phyloP scores from a whole-genome alignment of 2,113 vertebrate species.

The Hirundichthys speculiger region DNA sequence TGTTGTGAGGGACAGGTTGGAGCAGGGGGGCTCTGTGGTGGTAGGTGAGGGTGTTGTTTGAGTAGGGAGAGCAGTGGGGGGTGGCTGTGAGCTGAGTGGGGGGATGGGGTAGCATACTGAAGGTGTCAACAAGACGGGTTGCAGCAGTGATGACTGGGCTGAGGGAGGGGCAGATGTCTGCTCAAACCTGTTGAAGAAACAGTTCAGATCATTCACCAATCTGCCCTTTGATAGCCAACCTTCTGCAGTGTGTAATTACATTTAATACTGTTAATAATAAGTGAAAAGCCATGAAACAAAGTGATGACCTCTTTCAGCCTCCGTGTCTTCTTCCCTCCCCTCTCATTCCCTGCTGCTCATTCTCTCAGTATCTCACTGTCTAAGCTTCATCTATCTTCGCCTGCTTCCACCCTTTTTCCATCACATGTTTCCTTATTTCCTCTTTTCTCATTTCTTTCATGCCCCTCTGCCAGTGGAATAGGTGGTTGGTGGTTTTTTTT shows the following conservation, averaged over 20 bases:
- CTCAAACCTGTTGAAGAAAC: too few species aligned
- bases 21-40: too few species aligned
- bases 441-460: conserved; percentile 25
- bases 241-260: conserved; percentile 27
- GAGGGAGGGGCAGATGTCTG: too few species aligned
- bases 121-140: too few species aligned
- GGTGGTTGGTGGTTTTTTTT: conserved; percentile 33
- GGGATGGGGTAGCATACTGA: too few species aligned
- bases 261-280: conserved; percentile 46
- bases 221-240: background rate
- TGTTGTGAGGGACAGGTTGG: too few species aligned
- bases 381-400: conserved; percentile 40
- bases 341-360: background rate
- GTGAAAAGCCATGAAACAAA: conserved; percentile 43
- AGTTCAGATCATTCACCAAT: too few species aligned
- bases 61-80: too few species aligned
- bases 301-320: conserved; percentile 28
- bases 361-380: conserved; percentile 18
- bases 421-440: conserved; percentile 51
- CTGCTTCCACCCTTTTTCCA: conserved; percentile 23
- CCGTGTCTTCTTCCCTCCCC: conserved; percentile 1
- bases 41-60: too few species aligned
- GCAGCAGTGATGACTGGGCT: too few species aligned
- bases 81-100: too few species aligned
- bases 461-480: conserved; percentile 15